phyloP scores from a whole-genome alignment of 2,797 vertebrate genomes.

The Todus mexicanus region DNA sequence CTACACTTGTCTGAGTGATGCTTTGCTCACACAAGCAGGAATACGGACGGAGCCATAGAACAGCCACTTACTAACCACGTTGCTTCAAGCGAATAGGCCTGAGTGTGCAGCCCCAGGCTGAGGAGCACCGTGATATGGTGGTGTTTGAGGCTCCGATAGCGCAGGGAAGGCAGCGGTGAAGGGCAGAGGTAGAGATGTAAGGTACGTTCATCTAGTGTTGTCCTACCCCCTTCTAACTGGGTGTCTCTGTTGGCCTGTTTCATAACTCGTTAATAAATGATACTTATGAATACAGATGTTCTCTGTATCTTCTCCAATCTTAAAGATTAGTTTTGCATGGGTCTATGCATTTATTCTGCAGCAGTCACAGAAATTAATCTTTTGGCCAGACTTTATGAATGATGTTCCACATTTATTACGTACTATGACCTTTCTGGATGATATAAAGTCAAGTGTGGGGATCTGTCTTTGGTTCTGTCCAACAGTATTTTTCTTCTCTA shows the following conservation, averaged over 20 bases:
- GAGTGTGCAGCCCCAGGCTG: not conserved
- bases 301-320: not conserved
- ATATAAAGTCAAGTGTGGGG: not conserved
- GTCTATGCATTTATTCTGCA: not conserved
- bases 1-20: not conserved
- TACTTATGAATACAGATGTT: not conserved
- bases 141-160: not conserved
- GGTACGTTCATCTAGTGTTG: not conserved
- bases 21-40: not conserved
- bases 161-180: not conserved
- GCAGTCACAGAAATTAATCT: not conserved
- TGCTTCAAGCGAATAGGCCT: not conserved
- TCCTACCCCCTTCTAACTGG: not conserved
- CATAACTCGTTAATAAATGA: not conserved
- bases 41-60: not conserved
- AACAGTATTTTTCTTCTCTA: not conserved
- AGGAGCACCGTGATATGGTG: fast-evolving
- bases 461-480: not conserved
- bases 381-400: not conserved
- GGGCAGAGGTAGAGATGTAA: not conserved
- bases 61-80: not conserved
- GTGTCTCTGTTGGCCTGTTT: not conserved
- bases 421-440: not conserved
- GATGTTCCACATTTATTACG: not conserved
- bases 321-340: not conserved